These are phyloP conservation scores for Corythoichthys intestinalis DNA, from an alignment of 2,113 vertebrate genomes.

Conservation along the genomic window DNA sequence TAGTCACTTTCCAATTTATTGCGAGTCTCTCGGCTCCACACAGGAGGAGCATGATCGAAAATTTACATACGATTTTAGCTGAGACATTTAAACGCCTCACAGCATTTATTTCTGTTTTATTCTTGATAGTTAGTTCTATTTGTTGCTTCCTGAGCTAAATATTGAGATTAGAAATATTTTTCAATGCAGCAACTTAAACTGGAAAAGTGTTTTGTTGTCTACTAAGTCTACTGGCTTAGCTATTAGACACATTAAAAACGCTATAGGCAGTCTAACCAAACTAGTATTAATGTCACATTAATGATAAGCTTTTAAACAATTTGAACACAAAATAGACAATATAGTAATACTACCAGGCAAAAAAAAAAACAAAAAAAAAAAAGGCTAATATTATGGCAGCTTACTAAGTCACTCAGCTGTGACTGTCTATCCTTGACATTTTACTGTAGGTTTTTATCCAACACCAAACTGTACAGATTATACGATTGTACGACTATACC, in stretches of 20 bases:
- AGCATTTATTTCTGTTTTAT: conserved; percentile 59
- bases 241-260: not conserved
- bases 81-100: conserved; percentile 57
- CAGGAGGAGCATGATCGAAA: conserved; percentile 75
- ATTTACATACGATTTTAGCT: conserved; percentile 68
- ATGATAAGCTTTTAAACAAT: too few species aligned
- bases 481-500: too few species aligned
- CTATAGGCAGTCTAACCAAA: not conserved
- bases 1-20: conserved; percentile 96
- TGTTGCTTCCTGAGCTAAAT: conserved; percentile 43
- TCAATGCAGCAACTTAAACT: not conserved
- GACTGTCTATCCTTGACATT: too few species aligned
- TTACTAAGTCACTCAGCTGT: too few species aligned
- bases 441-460: too few species aligned
- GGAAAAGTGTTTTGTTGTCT: too few species aligned
- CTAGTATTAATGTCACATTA: too few species aligned
- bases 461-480: too few species aligned
- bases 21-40: conserved; percentile 80
- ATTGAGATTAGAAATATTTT: conserved; percentile 14
- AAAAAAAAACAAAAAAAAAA: too few species aligned
- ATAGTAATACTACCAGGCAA: too few species aligned
- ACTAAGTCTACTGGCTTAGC: not conserved
- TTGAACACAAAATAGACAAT: too few species aligned
- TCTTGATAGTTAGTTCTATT: conserved; percentile 54
- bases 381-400: too few species aligned